These are phyloP conservation scores for Hyperoplus lanceolatus DNA, from an alignment of 2,797 vertebrate species.

Conservation along the genomic window DNA sequence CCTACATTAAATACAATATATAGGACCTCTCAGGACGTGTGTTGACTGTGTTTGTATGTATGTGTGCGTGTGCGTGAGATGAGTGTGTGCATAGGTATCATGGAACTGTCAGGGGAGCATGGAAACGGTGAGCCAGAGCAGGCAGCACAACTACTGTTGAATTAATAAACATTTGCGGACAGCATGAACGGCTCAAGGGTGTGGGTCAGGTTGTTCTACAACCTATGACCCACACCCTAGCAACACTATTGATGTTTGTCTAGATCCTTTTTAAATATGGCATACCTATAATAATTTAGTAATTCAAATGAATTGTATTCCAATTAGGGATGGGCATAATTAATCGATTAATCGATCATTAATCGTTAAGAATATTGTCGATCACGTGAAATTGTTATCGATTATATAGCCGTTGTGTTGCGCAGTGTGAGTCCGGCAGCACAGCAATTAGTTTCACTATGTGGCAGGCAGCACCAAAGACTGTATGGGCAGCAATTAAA, in stretches of 20 bases:
- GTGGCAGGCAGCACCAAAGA: no score
- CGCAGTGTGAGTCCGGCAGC: no score
- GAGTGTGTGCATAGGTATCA: constrained; percentile 35
- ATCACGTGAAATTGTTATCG: no score
- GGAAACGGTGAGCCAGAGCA: constrained; percentile 40
- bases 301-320: background rate
- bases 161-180: constrained; percentile 52
- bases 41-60: constrained; percentile 14
- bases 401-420: no score
- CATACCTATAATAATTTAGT: background rate
- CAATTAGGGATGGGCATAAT: no score
- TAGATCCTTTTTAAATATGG: background rate
- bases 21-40: background rate
- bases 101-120: constrained; percentile 42
- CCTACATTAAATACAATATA: constrained; percentile 20
- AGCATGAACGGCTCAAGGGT: background rate
- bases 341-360: no score
- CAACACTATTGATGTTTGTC: background rate
- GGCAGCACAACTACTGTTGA: constrained; percentile 45
- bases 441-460: no score
- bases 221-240: background rate
- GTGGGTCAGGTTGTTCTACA: background rate
- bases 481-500: no score
- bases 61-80: constrained; percentile 3
- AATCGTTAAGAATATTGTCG: no score